Base-by-base conservation (phyloP, 2,113 vertebrate genomes). In the Dipodomys ordii region DNA sequence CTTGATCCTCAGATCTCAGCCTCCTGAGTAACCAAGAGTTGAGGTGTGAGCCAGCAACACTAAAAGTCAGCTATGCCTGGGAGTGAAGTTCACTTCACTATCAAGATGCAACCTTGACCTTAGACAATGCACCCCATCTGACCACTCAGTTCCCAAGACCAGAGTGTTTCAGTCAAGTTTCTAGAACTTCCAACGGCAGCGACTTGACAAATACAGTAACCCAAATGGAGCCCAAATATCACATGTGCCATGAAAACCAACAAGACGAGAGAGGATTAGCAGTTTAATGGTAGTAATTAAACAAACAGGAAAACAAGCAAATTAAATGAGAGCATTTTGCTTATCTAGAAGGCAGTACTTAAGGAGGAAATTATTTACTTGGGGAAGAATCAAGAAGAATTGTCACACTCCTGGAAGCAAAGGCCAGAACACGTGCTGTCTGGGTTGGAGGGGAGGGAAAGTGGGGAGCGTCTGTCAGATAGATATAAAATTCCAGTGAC, bases 281-380 rank as follows among this genome's bases (percentile, higher is more conserved):
- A 49, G 87, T 73, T 89, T 97, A 96, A 97, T 95, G 80, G 92
- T 93, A 93, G 95, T 95, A 96, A 97, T 97, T 97, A 97, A 96
- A 94, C 93, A 94, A 96, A 87, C 4, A 85, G 78, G 85, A 76
- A 97, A 88, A 94, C 95, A 92, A 91, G 94, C 93, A 79, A 95
- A 95, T 97, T 96, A 97, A 96, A 89, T 83, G 77, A 32, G 64
- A 92, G 83, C 68, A 60, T 95, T 94, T 95, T 92, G 9, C 79
- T 94, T 96, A 95, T 97, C 96, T 90, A 62, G 92, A 97, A 96
- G 93, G 93, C 79, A 96, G 85, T 87, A 90, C 82, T 97, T 96
- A 94, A 74, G 71, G 87, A 90, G 87, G 87, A 85, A 92, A 95
- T 87, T 64, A 95, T 89, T 96, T 93, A 92, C 91, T 96, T 85